Evolutionary conservation across 2,888 invertebrate genomes (phyloP).

Genomic region (Lithodes maja): DNA sequence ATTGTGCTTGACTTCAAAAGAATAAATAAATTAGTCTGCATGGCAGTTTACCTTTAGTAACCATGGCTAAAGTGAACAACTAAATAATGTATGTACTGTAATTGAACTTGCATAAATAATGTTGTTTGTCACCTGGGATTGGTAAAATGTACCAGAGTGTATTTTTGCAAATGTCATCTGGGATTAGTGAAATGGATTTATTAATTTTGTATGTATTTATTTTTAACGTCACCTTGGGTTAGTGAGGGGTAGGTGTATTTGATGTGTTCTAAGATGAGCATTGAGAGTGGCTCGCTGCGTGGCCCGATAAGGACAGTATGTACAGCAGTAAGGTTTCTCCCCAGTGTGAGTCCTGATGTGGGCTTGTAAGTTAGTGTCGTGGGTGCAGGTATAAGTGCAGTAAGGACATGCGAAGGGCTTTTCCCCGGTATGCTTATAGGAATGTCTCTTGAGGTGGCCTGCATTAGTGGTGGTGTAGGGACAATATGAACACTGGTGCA

Average conservation of each 20-base stretch:
- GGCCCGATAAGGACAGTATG: conserved; percentile 56
- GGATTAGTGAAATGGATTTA: too few relatives aligned
- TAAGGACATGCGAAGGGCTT: conserved; percentile 52
- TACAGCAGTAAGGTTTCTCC: conserved; percentile 66
- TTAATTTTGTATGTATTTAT: too few relatives aligned
- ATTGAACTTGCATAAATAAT: too few relatives aligned
- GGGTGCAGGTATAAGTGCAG: conserved; percentile 58
- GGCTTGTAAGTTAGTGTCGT: conserved; percentile 44
- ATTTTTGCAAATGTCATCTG: too few relatives aligned
- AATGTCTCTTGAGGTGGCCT: conserved; percentile 59
- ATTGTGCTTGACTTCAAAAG: too few relatives aligned
- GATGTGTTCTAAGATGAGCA: conserved; percentile 42
- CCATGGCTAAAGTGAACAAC: too few relatives aligned
- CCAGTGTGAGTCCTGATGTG: conserved; percentile 66
- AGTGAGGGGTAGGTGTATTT: not conserved
- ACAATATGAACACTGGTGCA: conserved; percentile 56
- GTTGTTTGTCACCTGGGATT: too few relatives aligned
- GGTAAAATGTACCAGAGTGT: too few relatives aligned
- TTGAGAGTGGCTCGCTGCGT: conserved; percentile 61
- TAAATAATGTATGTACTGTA: too few relatives aligned
- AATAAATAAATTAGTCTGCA: too few relatives aligned
- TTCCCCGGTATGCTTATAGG: conserved; percentile 62
- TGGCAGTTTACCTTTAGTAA: too few relatives aligned
- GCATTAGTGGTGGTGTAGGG: conserved; percentile 61
- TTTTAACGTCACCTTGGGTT: not conserved